Base-by-base conservation (phyloP, 2,888 invertebrate species). In the Calephelis perditalis region DNA sequence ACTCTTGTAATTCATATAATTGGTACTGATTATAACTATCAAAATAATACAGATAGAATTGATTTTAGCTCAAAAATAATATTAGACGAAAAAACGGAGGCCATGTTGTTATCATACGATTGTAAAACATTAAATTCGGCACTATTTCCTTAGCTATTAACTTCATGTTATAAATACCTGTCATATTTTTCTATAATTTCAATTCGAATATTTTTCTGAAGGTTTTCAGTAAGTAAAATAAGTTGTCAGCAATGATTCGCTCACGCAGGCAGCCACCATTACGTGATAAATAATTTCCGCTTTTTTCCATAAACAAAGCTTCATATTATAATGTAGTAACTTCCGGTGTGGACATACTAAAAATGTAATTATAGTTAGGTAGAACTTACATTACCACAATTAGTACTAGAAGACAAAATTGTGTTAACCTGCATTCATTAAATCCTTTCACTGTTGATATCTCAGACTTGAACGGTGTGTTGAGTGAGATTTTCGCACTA, bases 171-270 rank as follows among this genome's bases (percentile, higher is more conserved):
- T 55, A 59, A 58, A 59, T 79, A 85, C 86, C 79, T 83, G 73
- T 56, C 62, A 67, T 61, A 67, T 66, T 64, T 65, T 63, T 65
- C 63, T 70, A 26, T 11, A 65, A 65, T 70, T 61, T 67, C 58
- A 62, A 67, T 67, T 67, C 68, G 66, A 66, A 73, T 81, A 77
- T 69, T 75, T 84, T 83, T 81, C 70, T 78, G 76, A 77, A 84
- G 78, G 84, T 85, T 85, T 84, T 76, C 76, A 70, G 65, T 67
- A 75, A 73, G 64, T 74, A 74, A 67, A 80, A 80, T 78, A 86
- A 78, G 89, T 90, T 90, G 90, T 87, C 90, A 88, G 90, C 90
- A 89, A 86, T 89, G 90, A 77, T 76, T 74, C 64, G 67, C 68
- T 70, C 62, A 71, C 71, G 66, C 86, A 80, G 74, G 85, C 82